Evolutionary conservation across 2,113 vertebrate species (phyloP).

Genomic region (Sebastes schlegelii): DNA sequence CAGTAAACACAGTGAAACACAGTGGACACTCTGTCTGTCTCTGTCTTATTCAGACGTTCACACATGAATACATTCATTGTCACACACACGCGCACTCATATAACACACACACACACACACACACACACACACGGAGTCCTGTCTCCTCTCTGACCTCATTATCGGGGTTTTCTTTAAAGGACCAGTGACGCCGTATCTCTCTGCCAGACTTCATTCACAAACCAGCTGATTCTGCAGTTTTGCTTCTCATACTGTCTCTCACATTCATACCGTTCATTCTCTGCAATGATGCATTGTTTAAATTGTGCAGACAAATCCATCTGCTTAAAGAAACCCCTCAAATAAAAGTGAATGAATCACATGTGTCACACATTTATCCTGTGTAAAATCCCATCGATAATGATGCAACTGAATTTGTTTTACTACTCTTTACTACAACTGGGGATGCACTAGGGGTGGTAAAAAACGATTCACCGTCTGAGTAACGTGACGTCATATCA

Average conservation of each 20-base stretch:
- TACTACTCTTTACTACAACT: too few relatives aligned
- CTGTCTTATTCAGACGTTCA: constrained; percentile 52
- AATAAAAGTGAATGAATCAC: not conserved
- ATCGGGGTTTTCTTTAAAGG: constrained; percentile 39
- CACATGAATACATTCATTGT: constrained; percentile 70
- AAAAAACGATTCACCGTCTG: too few relatives aligned
- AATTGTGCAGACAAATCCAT: not conserved
- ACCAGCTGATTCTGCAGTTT: constrained; percentile 39
- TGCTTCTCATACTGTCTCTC: not conserved
- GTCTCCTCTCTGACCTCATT: constrained; percentile 65
- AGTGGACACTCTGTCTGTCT: constrained; percentile 43
- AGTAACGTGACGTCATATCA: too few relatives aligned
- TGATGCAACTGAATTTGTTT: too few relatives aligned
- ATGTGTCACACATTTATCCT: too few relatives aligned
- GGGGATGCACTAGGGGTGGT: too few relatives aligned
- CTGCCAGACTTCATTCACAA: constrained; percentile 17
- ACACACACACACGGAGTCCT: constrained; percentile 22
- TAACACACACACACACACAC: constrained; percentile 11
- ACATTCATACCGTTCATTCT: not conserved
- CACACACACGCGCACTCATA: constrained; percentile 7
- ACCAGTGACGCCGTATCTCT: constrained; percentile 14
- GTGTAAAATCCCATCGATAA: too few relatives aligned
- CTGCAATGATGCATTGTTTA: not conserved
- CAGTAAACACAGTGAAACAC: constrained; percentile 47
- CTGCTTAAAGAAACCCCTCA: not conserved